phyloP scores from a whole-genome alignment of 2,797 vertebrate genomes.

The Chromobotia macracanthus region DNA sequence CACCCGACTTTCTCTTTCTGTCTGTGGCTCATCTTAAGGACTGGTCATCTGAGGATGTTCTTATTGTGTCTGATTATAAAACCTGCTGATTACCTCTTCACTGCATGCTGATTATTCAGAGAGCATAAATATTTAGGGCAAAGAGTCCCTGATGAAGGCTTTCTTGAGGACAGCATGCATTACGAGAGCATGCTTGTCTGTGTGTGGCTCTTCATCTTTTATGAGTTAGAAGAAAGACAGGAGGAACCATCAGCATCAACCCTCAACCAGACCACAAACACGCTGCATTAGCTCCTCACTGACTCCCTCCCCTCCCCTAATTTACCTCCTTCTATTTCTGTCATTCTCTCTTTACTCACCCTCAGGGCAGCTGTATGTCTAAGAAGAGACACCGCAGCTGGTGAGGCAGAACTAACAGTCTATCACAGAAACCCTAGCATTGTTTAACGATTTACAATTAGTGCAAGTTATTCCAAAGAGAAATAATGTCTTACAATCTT shows the following conservation, averaged over 20 bases:
- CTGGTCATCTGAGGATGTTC: constrained; percentile 28
- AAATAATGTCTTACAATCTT: constrained; percentile 3
- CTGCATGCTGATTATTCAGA: constrained; percentile 41
- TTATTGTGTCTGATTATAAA: constrained; percentile 44
- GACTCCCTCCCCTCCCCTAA: constrained; percentile 21
- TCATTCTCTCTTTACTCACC: constrained; percentile 56
- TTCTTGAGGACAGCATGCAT: constrained; percentile 30
- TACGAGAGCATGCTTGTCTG: neutral
- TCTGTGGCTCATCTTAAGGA: constrained; percentile 12
- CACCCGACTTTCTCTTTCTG: constrained; percentile 2
- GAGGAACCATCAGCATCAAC: neutral
- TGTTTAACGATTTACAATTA: neutral
- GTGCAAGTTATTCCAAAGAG: neutral
- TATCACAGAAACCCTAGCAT: neutral
- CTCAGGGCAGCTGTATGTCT: constrained; percentile 19
- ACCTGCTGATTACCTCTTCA: constrained; percentile 43
- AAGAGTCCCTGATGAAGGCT: constrained; percentile 14
- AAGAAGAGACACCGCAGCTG: constrained; percentile 57
- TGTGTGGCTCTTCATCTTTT: neutral
- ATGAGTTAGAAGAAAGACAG: neutral
- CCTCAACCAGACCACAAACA: constrained; percentile 21
- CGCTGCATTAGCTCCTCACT: constrained; percentile 48
- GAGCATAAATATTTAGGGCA: constrained; percentile 14
- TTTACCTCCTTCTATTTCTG: constrained; percentile 51
- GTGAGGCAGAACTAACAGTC: constrained; percentile 65